Conservation (phyloP, 2,113 vertebrate genomes). For the Mobula birostris region DNA sequence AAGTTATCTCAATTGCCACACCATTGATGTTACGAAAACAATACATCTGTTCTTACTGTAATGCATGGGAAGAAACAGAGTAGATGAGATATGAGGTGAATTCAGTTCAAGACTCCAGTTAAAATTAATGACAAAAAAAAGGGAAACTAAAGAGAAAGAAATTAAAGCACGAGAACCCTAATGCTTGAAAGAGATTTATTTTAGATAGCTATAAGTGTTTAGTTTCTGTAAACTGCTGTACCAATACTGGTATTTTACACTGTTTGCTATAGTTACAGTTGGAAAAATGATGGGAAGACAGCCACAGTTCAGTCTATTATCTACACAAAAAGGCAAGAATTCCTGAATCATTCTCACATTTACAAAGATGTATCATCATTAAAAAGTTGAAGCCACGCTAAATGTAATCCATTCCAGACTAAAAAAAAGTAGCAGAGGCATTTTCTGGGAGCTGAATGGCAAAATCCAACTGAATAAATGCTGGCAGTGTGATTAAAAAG, state of each 20-base stretch:
- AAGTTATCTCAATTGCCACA: neutral
- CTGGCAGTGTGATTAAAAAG: neutral
- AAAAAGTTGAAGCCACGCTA: neutral
- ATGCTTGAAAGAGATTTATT: neutral
- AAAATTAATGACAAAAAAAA: neutral
- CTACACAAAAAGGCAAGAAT: neutral
- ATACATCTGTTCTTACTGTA: neutral
- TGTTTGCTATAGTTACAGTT: neutral
- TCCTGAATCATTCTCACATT: neutral
- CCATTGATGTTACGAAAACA: neutral
- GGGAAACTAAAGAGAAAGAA: neutral
- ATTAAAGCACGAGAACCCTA: neutral
- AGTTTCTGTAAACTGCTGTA: neutral
- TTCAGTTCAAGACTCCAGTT: neutral
- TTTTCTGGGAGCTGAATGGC: neutral
- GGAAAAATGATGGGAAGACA: neutral
- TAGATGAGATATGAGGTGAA: neutral
- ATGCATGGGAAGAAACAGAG: neutral
- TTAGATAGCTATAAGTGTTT: neutral
- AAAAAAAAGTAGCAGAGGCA: neutral
- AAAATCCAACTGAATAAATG: neutral
- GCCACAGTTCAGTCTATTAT: neutral
- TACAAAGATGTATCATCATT: neutral
- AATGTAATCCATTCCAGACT: neutral
- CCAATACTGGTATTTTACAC: too few species aligned